Evolutionary conservation across 2,113 vertebrate species (phyloP).

Genomic region (Tonatia bakeri): DNA sequence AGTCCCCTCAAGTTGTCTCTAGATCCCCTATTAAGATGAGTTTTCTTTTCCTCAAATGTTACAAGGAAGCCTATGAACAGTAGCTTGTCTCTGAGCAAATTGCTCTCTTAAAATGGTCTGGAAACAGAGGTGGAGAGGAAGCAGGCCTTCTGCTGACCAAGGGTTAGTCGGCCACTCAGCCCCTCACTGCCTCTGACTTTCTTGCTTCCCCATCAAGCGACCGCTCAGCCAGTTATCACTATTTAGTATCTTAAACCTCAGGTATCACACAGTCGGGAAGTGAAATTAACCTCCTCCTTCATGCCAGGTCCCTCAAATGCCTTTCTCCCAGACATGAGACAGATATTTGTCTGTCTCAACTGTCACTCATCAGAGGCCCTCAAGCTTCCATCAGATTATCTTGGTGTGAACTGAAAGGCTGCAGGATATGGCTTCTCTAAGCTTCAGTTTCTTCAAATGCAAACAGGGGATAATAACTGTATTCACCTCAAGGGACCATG

Average conservation of each 20-base stretch:
- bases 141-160: background rate
- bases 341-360: background rate
- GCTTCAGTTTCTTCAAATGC: conserved; percentile 17
- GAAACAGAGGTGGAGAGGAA: background rate
- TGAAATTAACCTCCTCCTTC: background rate
- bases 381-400: background rate
- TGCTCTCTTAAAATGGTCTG: background rate
- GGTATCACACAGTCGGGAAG: background rate
- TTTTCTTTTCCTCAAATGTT: background rate
- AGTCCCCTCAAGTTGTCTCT: too few relatives aligned
- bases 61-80: background rate
- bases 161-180: background rate
- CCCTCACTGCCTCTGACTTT: background rate
- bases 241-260: background rate
- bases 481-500: background rate
- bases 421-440: background rate
- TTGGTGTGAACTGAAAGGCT: background rate
- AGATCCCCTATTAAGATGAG: background rate
- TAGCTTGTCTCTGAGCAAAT: background rate
- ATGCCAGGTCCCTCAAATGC: background rate
- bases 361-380: background rate
- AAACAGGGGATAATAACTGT: background rate
- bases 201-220: background rate
- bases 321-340: background rate
- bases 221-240: background rate